phyloP scores from a whole-genome alignment of 2,797 vertebrate species.

The Pyrrhura leucotis region DNA sequence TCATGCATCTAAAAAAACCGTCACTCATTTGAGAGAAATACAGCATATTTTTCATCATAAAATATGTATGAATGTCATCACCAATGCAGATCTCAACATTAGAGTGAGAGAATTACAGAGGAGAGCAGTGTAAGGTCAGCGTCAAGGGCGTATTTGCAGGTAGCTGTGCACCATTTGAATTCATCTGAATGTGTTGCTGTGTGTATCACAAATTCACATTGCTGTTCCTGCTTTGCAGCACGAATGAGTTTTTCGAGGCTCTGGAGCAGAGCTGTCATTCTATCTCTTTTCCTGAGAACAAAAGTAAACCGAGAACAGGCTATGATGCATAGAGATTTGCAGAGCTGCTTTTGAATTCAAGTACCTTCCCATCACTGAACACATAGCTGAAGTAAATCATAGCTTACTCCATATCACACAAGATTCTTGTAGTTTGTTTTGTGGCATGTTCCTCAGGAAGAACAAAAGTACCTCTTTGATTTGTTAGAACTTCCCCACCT shows the following conservation, averaged over 20 bases:
- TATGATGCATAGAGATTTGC: background rate
- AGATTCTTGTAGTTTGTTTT: conserved; percentile 9
- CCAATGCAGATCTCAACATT: background rate
- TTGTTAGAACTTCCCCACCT: conserved; percentile 63
- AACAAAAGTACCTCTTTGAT: conserved; percentile 64
- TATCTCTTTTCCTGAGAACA: background rate
- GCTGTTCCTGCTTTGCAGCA: background rate
- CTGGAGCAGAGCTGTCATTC: background rate
- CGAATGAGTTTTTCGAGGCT: background rate
- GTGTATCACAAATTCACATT: background rate
- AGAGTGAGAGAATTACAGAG: background rate
- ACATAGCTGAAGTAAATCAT: background rate
- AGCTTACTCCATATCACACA: background rate
- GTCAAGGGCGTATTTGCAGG: background rate
- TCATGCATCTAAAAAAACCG: background rate
- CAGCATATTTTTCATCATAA: background rate
- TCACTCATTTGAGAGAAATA: background rate
- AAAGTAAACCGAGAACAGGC: background rate
- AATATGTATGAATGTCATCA: background rate
- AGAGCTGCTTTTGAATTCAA: background rate
- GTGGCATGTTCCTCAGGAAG: conserved; percentile 66
- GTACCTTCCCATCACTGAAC: background rate
- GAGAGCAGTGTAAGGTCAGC: background rate
- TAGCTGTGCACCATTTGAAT: background rate
- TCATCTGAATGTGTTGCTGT: background rate